Conservation (phyloP, 1,140 invertebrate species). For the Bombus haemorrhoidalis region DNA sequence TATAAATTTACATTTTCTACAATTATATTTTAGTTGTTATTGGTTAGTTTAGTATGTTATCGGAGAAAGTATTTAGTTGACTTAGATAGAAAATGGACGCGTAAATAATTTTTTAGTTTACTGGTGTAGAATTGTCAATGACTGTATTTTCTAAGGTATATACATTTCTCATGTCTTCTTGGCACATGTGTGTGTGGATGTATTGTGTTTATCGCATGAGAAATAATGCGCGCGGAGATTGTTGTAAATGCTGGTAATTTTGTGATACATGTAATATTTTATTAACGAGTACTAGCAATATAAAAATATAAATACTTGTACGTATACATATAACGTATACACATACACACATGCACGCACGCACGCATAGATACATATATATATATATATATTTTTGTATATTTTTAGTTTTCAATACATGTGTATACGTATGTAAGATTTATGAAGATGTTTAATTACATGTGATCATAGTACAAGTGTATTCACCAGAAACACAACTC, state of each 20-base stretch:
- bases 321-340: constrained; percentile 7
- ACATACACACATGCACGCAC: background rate
- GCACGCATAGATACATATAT: background rate
- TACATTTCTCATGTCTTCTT: background rate
- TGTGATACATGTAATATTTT: constrained; percentile 52
- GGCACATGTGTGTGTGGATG: background rate
- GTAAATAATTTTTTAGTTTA: background rate
- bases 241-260: constrained; percentile 14
- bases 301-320: constrained; percentile 63
- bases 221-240: background rate
- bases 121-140: background rate
- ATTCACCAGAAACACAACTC: background rate
- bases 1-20: constrained; percentile 52
- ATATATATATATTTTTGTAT: constrained; percentile 1
- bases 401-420: background rate
- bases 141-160: background rate
- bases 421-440: constrained; percentile 16
- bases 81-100: background rate
- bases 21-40: too few species aligned
- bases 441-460: constrained; percentile 28
- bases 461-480: background rate
- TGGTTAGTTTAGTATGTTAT: background rate
- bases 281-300: constrained; percentile 59
- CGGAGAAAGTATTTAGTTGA: background rate
- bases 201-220: background rate